Percentiles rank a stretch among this genome's conserved stretches.
These are phyloP conservation scores for Rhynchomys soricoides DNA, from an alignment of 2,113 vertebrate genomes.

Conservation along the genomic window DNA sequence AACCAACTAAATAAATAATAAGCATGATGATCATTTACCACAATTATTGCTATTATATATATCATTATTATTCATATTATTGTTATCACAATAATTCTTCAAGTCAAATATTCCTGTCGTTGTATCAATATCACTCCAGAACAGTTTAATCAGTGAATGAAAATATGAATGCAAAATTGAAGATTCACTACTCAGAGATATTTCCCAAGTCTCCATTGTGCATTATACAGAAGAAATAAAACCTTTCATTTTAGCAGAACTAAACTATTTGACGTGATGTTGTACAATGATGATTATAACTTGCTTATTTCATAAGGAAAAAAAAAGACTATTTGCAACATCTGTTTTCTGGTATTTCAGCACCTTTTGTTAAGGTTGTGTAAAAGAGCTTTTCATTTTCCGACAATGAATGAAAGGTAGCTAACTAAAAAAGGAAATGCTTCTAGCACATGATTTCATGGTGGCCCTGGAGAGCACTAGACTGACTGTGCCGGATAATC, in stretches of 20 bases:
- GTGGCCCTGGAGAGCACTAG: slow-evolving; percentile 64
- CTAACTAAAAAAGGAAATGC: slow-evolving; percentile 35
- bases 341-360: slow-evolving; percentile 31
- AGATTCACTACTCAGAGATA: background rate
- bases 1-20: background rate
- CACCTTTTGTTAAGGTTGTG: slow-evolving; percentile 45
- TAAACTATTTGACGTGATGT: background rate
- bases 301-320: slow-evolving; percentile 57
- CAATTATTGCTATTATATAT: background rate
- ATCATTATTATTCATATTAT: background rate
- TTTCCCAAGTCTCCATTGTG: background rate
- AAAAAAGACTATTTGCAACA: slow-evolving; percentile 7
- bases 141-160: background rate
- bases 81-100: background rate
- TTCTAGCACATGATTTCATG: slow-evolving; percentile 62
- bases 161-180: slow-evolving; percentile 8
- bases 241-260: background rate
- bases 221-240: background rate
- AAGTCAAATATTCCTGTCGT: background rate
- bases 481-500: slow-evolving; percentile 67
- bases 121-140: background rate
- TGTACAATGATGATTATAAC: slow-evolving; percentile 2
- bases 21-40: background rate
- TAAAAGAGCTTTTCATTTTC: slow-evolving; percentile 63
- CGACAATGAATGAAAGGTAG: slow-evolving; percentile 53